Conservation (phyloP, 2,113 vertebrate species). For the Petrocephalus microphthalmus region DNA sequence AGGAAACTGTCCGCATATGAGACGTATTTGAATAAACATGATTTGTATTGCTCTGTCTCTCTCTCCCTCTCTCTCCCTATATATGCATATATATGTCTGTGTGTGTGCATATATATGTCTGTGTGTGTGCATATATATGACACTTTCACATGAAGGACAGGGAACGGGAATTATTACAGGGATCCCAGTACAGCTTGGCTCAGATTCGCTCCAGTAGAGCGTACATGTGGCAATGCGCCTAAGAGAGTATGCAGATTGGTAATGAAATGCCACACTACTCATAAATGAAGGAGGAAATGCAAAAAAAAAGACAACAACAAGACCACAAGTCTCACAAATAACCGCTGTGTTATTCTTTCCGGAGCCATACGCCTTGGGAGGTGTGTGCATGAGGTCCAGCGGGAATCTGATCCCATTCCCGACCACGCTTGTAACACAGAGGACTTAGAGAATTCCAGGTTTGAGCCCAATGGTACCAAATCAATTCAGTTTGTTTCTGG, state of each 20-base stretch:
- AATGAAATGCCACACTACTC: not conserved
- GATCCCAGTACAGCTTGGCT: not conserved
- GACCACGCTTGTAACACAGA: not conserved
- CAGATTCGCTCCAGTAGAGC: not conserved
- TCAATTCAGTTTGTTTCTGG: no score
- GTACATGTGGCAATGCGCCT: not conserved
- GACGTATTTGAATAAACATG: not conserved
- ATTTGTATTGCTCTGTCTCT: not conserved
- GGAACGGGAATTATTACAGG: not conserved
- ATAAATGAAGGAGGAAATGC: not conserved
- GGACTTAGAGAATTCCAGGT: not conserved
- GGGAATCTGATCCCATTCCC: not conserved
- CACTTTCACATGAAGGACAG: not conserved
- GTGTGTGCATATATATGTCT: not conserved
- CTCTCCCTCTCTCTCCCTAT: not conserved
- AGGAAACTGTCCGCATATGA: not conserved
- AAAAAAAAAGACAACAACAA: not conserved
- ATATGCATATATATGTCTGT: not conserved
- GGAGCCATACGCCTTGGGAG: not conserved
- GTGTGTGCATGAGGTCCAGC: not conserved
- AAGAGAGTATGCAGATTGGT: conserved; percentile 2
- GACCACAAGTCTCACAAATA: no score
- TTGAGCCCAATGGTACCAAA: not conserved
- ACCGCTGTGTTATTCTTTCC: not conserved
- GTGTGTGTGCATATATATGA: not conserved